phyloP scores from a whole-genome alignment of 2,888 invertebrate genomes.

The Chloroclysta siterata region DNA sequence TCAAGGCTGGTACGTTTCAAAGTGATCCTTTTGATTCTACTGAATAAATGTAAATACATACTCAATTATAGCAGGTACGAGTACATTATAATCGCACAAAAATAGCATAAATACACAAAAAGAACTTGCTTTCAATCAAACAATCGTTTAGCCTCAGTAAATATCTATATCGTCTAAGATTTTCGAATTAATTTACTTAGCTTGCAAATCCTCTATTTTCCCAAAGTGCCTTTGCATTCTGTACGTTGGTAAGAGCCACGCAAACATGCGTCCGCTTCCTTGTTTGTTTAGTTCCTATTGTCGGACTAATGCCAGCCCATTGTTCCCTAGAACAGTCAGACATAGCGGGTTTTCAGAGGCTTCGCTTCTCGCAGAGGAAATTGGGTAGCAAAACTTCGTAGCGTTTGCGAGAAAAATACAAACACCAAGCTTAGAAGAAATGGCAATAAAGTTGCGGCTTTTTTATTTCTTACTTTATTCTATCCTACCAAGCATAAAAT shows the following conservation, averaged over 20 bases:
- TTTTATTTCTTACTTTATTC: no score
- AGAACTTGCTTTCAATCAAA: not conserved
- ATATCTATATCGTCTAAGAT: not conserved
- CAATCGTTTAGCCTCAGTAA: not conserved
- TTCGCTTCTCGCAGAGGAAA: not conserved
- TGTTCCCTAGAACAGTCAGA: constrained; percentile 23
- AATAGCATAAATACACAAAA: no score
- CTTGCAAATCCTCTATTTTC: not conserved
- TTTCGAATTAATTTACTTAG: not conserved
- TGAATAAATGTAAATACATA: no score
- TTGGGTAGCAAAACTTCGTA: not conserved
- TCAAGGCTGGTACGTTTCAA: no score
- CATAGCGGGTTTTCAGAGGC: constrained; percentile 1
- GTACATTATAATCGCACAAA: no score
- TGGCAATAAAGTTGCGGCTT: no score
- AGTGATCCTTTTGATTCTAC: no score
- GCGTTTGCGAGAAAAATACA: not conserved
- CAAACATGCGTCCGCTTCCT: constrained; percentile 29
- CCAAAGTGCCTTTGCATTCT: constrained; percentile 11
- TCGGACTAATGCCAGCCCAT: constrained; percentile 31
- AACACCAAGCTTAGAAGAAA: not conserved
- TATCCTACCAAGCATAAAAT: not conserved
- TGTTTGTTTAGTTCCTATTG: constrained; percentile 30
- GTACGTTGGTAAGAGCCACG: constrained; percentile 23
- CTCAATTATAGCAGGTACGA: no score